Conservation (phyloP, 2,113 vertebrate genomes). For the Mungos mungo region DNA sequence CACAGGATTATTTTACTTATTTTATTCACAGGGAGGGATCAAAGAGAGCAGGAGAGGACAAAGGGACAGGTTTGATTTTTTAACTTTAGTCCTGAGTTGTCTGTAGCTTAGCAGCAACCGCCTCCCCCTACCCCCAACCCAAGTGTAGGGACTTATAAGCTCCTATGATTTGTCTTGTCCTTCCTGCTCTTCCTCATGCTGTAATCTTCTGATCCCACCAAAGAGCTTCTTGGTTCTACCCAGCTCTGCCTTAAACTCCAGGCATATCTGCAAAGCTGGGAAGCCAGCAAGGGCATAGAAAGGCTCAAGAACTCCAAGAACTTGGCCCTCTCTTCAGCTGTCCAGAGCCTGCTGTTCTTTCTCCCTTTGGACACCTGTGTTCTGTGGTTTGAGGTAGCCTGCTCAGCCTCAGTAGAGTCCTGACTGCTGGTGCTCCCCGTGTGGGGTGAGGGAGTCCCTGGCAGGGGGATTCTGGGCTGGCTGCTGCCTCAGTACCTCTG, state of each 20-base stretch:
- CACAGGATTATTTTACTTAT: background rate
- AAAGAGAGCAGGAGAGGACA: background rate
- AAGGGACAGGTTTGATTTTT: background rate
- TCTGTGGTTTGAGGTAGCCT: background rate
- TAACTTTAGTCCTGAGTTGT: background rate
- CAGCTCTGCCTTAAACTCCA: background rate
- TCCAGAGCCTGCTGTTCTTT: background rate
- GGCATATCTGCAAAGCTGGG: background rate
- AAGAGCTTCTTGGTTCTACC: background rate
- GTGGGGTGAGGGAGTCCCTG: background rate
- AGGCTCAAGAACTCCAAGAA: no score
- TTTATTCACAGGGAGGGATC: slow-evolving; percentile 4
- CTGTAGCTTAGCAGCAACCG: background rate
- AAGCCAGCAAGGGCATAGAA: background rate
- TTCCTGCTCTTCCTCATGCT: background rate
- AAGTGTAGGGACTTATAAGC: background rate
- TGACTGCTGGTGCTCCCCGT: background rate
- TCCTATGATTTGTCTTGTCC: background rate
- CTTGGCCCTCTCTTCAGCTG: background rate
- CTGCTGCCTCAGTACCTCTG: background rate
- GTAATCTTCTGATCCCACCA: background rate
- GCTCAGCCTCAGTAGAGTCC: background rate
- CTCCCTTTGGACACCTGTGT: background rate
- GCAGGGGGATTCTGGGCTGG: background rate
- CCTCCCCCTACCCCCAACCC: background rate